These are phyloP conservation scores for Neosilurus mollespiculum DNA, from an alignment of 2,797 vertebrate genomes.

Conservation along the genomic window DNA sequence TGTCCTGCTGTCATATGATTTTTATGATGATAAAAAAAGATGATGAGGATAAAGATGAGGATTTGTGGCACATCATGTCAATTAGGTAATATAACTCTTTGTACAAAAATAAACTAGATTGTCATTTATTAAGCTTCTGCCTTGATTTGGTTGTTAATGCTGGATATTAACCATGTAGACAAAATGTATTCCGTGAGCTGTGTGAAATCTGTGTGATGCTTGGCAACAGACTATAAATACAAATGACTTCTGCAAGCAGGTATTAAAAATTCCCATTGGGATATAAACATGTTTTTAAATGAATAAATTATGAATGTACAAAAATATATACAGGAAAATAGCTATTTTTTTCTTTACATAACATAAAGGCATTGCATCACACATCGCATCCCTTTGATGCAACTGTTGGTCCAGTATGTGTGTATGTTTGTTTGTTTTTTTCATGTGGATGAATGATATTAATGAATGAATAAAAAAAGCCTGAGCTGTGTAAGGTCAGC, in stretches of 20 bases:
- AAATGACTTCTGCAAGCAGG: slow-evolving; percentile 56
- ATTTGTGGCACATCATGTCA: slow-evolving; percentile 14
- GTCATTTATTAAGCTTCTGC: slow-evolving; percentile 48
- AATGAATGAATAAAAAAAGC: neutral
- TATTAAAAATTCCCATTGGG: slow-evolving; percentile 67
- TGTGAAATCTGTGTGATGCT: slow-evolving; percentile 22
- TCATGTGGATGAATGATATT: slow-evolving; percentile 1
- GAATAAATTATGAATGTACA: slow-evolving; percentile 58
- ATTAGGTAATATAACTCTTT: slow-evolving; percentile 28
- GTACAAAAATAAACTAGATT: slow-evolving; percentile 58
- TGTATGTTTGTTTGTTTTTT: neutral
- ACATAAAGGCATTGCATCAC: slow-evolving; percentile 34
- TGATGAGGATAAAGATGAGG: neutral
- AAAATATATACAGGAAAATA: slow-evolving; percentile 65
- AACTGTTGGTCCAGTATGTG: slow-evolving; percentile 43
- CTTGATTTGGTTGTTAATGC: slow-evolving; percentile 23
- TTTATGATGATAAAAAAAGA: neutral
- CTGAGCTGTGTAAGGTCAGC: neutral
- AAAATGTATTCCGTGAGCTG: neutral
- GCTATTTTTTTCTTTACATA: slow-evolving; percentile 33
- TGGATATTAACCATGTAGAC: slow-evolving; percentile 23
- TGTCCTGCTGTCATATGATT: slow-evolving; percentile 9
- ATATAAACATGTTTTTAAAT: slow-evolving; percentile 56
- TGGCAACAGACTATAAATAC: slow-evolving; percentile 46
- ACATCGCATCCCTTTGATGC: slow-evolving; percentile 24